Evolutionary conservation across 1,140 invertebrate species (phyloP), one percentile per base, ranked within the genome.

Genomic region (Anastrepha ludens): DNA sequence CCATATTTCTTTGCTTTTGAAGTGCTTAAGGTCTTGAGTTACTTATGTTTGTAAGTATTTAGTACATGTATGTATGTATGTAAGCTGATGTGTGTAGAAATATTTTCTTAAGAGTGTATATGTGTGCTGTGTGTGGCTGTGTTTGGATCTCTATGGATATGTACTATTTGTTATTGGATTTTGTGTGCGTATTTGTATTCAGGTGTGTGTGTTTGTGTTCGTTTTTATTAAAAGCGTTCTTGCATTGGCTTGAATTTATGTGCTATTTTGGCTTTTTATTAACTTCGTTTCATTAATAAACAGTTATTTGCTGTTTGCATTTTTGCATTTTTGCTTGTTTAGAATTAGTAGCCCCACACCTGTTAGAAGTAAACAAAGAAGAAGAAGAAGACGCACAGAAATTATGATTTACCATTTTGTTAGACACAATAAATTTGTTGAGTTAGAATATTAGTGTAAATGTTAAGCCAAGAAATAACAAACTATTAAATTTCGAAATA

Each of bases 291-390:
- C 67, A 44, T 74, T 74, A 11, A 74, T 87, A 29, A 29, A 17
- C 78, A 17, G 67, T 87, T 85, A 47, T 85, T 74, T 78, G 44
- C 70, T 44, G 81, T 88, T 88, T 58, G 87, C 60, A 87, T 55
- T 86, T 47, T 85, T 65, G 59, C 15, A 50, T 64, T 55, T 85
- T 85, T 39, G 44, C 20, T 86, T 67, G 86, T 89, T 89, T 89
- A 88, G 89, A 89, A 92, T 93, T 93, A 93, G 91, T 93, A 92
- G 90, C 90, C 92, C 92, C 92, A 93, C 92, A 93, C 92, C 92
- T 93, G 92, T 93, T 91, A 87, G 91, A 90, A 90, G 89, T 89
- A 88, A 89, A 91, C 58, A 90, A 87, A 89, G 44, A 90, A 81
- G 90, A 62, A 81, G 13, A 88, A 87, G 78, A 87, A 70, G 67